Evolutionary conservation across 2,888 invertebrate genomes (phyloP).

Genomic region (Sclerodermus sp.): DNA sequence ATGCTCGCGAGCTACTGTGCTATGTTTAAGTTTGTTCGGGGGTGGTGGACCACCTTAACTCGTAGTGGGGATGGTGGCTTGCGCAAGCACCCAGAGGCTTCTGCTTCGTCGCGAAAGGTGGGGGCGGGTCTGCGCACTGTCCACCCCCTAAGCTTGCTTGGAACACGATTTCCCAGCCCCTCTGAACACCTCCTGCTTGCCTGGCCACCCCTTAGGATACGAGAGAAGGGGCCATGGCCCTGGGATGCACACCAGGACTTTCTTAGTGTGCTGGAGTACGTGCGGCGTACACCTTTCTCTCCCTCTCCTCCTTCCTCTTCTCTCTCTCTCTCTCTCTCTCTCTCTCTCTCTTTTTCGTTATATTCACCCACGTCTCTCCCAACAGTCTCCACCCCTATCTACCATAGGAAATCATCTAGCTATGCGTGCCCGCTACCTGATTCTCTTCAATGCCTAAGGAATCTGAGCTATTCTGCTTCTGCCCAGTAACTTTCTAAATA

Average conservation of each 20-base stretch:
- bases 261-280: slow-evolving; percentile 28
- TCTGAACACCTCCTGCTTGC: slow-evolving; percentile 34
- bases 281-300: slow-evolving; percentile 22
- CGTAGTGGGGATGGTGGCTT: slow-evolving; percentile 46
- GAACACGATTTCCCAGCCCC: slow-evolving; percentile 38
- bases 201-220: slow-evolving; percentile 22
- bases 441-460: slow-evolving; percentile 23
- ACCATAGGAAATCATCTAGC: slow-evolving; percentile 3
- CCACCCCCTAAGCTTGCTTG: slow-evolving; percentile 47
- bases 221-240: slow-evolving; percentile 28
- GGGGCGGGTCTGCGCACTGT: slow-evolving; percentile 57
- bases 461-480: slow-evolving; percentile 19
- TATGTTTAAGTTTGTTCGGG: slow-evolving; percentile 51
- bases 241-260: slow-evolving; percentile 30
- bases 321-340: slow-evolving; percentile 18
- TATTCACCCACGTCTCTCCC: neutral
- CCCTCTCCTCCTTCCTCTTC: slow-evolving; percentile 17
- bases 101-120: slow-evolving; percentile 51
- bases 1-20: slow-evolving; percentile 57
- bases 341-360: slow-evolving; percentile 1
- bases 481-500: slow-evolving; percentile 18
- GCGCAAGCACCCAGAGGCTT: slow-evolving; percentile 43
- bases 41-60: slow-evolving; percentile 38
- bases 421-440: slow-evolving; percentile 30
- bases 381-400: too few relatives aligned